Percentiles rank a stretch among this genome's conserved stretches.
Conservation (phyloP, 1,140 invertebrate species). For the Proctacanthus coquilletti region DNA sequence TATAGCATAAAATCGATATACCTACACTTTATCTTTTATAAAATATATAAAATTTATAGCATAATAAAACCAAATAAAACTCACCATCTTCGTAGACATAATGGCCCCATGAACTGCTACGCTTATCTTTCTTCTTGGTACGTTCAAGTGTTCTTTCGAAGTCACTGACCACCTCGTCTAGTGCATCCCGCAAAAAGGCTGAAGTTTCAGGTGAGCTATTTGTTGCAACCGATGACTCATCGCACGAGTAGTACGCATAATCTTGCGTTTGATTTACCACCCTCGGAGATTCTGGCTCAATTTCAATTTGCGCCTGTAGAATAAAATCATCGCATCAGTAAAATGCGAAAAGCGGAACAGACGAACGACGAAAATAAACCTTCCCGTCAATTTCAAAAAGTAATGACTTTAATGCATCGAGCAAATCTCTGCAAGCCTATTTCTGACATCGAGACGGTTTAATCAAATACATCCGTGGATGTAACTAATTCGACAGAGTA, state of each 20-base stretch:
- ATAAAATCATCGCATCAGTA: neutral
- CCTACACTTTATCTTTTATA: neutral
- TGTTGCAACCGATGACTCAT: slow-evolving; percentile 11
- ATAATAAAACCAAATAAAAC: too few relatives aligned
- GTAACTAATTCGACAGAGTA: too few relatives aligned
- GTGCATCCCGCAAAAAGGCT: slow-evolving; percentile 28
- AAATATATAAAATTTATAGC: neutral
- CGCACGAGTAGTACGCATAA: slow-evolving; percentile 1
- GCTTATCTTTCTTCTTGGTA: too few relatives aligned
- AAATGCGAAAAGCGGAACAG: slow-evolving; percentile 10
- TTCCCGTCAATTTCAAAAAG: slow-evolving; percentile 13
- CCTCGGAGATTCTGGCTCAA: slow-evolving; percentile 25
- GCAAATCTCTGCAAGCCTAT: too few relatives aligned
- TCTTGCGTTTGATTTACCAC: neutral
- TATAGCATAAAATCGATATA: too few relatives aligned
- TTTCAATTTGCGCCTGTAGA: slow-evolving; percentile 22
- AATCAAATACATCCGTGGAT: too few relatives aligned
- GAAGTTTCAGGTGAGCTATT: slow-evolving; percentile 22
- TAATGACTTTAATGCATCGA: too few relatives aligned
- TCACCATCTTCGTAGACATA: too few relatives aligned
- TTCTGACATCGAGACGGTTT: too few relatives aligned
- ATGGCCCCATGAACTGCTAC: too few relatives aligned
- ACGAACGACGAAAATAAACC: neutral
- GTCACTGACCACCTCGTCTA: slow-evolving; percentile 52
- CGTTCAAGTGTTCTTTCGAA: slow-evolving; percentile 53